phyloP scores from a whole-genome alignment of 1,140 invertebrate species.

The Daktulosphaira vitifoliae region DNA sequence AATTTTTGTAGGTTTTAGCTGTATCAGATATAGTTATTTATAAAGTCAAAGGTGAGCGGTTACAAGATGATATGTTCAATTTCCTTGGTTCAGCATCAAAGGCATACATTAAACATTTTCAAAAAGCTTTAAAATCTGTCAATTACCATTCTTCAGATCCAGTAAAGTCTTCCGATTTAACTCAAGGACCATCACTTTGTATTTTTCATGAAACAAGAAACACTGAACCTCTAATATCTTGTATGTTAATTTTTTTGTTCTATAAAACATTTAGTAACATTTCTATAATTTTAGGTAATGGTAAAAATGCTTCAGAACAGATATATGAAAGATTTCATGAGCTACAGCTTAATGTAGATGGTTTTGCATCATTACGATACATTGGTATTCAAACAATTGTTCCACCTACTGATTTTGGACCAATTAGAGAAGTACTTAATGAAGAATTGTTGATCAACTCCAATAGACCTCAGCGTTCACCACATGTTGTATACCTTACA shows the following conservation, averaged over 20 bases:
- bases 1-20: slow-evolving; percentile 52
- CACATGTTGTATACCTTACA: slow-evolving; percentile 56
- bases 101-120: slow-evolving; percentile 67
- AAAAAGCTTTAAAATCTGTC: slow-evolving; percentile 52
- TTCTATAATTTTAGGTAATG: slow-evolving; percentile 46
- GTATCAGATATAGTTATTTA: slow-evolving; percentile 77
- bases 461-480: slow-evolving; percentile 57
- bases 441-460: slow-evolving; percentile 57
- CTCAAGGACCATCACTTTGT: slow-evolving; percentile 64
- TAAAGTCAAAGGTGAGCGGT: slow-evolving; percentile 63
- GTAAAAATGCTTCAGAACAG: slow-evolving; percentile 57
- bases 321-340: slow-evolving; percentile 55
- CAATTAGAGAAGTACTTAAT: slow-evolving; percentile 47
- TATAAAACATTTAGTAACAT: not conserved
- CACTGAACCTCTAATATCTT: slow-evolving; percentile 46
- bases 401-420: slow-evolving; percentile 50
- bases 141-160: slow-evolving; percentile 47
- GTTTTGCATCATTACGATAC: slow-evolving; percentile 65
- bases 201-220: slow-evolving; percentile 75
- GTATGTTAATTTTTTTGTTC: slow-evolving; percentile 4
- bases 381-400: slow-evolving; percentile 53
- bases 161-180: slow-evolving; percentile 41
- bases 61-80: slow-evolving; percentile 69
- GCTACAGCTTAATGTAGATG: slow-evolving; percentile 55
- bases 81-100: slow-evolving; percentile 70